Conservation (phyloP, 2,888 invertebrate species). For the Protophormia terraenovae region DNA sequence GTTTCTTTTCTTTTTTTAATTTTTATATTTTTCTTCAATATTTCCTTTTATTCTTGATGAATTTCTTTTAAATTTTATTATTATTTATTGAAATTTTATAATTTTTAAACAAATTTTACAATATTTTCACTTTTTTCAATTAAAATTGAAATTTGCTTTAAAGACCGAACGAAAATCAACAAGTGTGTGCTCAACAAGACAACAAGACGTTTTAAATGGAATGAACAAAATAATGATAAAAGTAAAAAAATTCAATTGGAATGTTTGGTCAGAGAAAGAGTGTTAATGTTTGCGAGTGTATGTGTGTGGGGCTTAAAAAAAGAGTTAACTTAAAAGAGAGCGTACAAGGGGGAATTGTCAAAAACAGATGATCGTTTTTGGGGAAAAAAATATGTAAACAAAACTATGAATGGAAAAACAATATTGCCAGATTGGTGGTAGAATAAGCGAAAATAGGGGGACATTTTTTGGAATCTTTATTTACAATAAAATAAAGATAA, state of each 20-base stretch:
- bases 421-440: slow-evolving; percentile 29
- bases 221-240: slow-evolving; percentile 33
- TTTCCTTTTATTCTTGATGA: background rate
- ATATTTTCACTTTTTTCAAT: slow-evolving; percentile 34
- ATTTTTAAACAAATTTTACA: background rate
- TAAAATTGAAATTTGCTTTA: slow-evolving; percentile 7
- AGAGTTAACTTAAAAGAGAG: slow-evolving; percentile 16
- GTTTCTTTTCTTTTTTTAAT: background rate
- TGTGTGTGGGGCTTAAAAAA: slow-evolving; percentile 9
- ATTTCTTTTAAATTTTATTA: slow-evolving; percentile 19
- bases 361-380: slow-evolving; percentile 57
- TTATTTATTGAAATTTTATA: slow-evolving; percentile 9
- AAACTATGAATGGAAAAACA: background rate
- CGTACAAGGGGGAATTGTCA: slow-evolving; percentile 29
- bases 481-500: no score
- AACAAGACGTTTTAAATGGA: slow-evolving; percentile 62
- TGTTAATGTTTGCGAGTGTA: no score
- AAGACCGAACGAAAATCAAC: slow-evolving; percentile 60
- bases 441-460: background rate
- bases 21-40: background rate
- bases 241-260: slow-evolving; percentile 52
- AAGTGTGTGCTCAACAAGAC: slow-evolving; percentile 57
- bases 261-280: slow-evolving; percentile 34
- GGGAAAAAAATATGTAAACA: slow-evolving; percentile 65
- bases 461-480: no score